A percentile compares a stretch with the other conserved stretches of the same genome.
Conservation (phyloP, 2,113 vertebrate genomes). For the Takifugu flavidus region DNA sequence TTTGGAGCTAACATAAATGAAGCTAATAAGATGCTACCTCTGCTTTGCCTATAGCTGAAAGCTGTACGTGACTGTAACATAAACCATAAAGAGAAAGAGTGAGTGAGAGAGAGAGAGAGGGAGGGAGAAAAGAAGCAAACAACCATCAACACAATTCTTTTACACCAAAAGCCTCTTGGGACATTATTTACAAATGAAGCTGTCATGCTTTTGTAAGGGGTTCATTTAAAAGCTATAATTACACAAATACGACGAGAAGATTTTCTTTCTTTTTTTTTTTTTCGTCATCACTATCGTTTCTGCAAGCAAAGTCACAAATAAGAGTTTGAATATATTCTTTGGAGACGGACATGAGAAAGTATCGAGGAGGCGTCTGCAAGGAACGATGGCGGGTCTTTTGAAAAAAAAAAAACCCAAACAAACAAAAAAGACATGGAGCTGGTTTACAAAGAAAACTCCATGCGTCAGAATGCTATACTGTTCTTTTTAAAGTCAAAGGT, state of each 20-base stretch:
- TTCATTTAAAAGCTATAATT: conserved; percentile 90
- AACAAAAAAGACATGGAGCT: conserved; percentile 27
- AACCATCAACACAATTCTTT: conserved; percentile 96
- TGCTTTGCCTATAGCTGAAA: conserved; percentile 89
- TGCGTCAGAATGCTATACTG: conserved; percentile 48
- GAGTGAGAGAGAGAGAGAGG: not conserved
- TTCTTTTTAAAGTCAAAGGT: conserved; percentile 66
- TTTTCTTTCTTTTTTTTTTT: conserved; percentile 62
- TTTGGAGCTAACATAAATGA: conserved; percentile 92
- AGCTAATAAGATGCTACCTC: conserved; percentile 91
- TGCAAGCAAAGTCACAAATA: conserved; percentile 89
- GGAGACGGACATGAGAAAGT: conserved; percentile 78
- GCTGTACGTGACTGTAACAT: conserved; percentile 80
- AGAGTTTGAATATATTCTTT: conserved; percentile 86
- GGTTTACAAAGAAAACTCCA: conserved; percentile 53
- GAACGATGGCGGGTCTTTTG: conserved; percentile 36
- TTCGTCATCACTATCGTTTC: conserved; percentile 70
- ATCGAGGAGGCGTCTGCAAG: conserved; percentile 36
- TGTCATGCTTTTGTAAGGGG: conserved; percentile 93
- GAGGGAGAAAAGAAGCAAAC: conserved; percentile 80
- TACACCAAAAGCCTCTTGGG: conserved; percentile 92
- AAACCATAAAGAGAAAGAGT: conserved; percentile 52
- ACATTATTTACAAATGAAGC: conserved; percentile 97
- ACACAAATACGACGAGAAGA: conserved; percentile 92
- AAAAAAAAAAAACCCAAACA: conserved; percentile 15